Evolutionary conservation across 2,113 vertebrate species (phyloP), one percentile per base, ranked within the genome.

Genomic region (Neomonachus schauinslandi): DNA sequence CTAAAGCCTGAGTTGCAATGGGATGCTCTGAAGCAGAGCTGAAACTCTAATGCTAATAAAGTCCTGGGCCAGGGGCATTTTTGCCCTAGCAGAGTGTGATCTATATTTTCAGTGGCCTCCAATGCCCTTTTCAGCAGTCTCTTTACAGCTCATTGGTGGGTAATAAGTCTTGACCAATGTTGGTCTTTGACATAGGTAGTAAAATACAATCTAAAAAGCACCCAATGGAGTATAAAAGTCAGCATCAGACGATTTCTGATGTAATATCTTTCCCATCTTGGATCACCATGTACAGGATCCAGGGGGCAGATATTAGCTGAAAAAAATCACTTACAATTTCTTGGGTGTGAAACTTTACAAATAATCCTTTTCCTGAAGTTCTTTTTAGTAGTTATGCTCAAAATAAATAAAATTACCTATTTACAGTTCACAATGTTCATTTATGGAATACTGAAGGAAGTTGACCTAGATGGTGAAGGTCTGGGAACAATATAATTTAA

Each of bases 161-260:
- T 98, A 98, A 57, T 98, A 99, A 98, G 98, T 99, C 98, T 99
- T 98, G 98, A 97, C 97, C 97, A 36, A 98, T 98, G 99, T 98
- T 98, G 97, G 98, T 99, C 98, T 99, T 98, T 98, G 99, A 98
- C 98, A 98, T 89, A 98, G 97, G 97, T 98, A 97, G 96, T 98
- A 99, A 99, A 99, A 98, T 95, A 98, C 98, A 98, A 98, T 97
- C 97, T 98, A 97, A 98, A 98, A 98, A 98, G 97, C 98, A 98
- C 98, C 98, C 98, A 96, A 22, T 86, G 98, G 98, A 99, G 98
- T 98, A 98, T 98, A 98, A 99, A 98, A 98, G 97, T 98, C 98
- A 97, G 97, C 91, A 97, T 98, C 96, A 93, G 98, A 98, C 98
- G 97, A 98, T 98, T 99, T 99, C 97, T 98, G 93, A 98, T 97